Base-by-base conservation (phyloP, 2,888 invertebrate species). In the Leptopilina syphax region DNA sequence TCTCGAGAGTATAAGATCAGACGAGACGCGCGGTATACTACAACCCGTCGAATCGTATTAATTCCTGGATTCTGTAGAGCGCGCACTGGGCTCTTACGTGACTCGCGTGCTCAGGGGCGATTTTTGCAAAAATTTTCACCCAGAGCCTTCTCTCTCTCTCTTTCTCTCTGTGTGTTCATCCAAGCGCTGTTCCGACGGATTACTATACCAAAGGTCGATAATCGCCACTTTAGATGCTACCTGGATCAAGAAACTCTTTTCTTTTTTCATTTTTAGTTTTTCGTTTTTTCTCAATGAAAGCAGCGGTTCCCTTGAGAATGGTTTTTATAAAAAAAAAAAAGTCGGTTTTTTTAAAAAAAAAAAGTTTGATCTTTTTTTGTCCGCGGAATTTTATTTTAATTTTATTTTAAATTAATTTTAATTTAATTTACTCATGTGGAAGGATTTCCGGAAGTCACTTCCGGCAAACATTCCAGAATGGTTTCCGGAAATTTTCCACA, bases 31-130 rank as follows among this genome's bases (percentile, higher is more conserved):
- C 63, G 77, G 34, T 34, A 34, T 79, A 79, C 79, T 77, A 76
- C 24, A 34, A 34, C 9, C 65, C 76, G 76, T 77, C 66, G 57
- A 77, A 65, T 81, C 81, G 81, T 83, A 81, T 83, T 83, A 83
- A 83, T 81, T 83, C 77, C 79, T 79, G 80, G 66, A 80, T 83
- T 76, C 83, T 80, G 68, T 77, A 81, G 63, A 63, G 79, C 65
- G 44, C 65, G 70, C 9, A 47, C 1, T 34, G 44, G 57, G 70
- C 73, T 73, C 47, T n/a, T 83, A 81, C 81, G 83, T 81, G 81
- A 83, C 80, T 77, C 77, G 83, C 77, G 65, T 83, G 57, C 81
- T 76, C 78, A 76, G 34, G 34, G 76, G 70, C 79, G 73, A 77
- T 68, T 67, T 76, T 81, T 78, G 67, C 79, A 77, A 80, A 80